Evolutionary conservation across 2,113 vertebrate genomes (phyloP).

Genomic region (Ranitomeya imitator): DNA sequence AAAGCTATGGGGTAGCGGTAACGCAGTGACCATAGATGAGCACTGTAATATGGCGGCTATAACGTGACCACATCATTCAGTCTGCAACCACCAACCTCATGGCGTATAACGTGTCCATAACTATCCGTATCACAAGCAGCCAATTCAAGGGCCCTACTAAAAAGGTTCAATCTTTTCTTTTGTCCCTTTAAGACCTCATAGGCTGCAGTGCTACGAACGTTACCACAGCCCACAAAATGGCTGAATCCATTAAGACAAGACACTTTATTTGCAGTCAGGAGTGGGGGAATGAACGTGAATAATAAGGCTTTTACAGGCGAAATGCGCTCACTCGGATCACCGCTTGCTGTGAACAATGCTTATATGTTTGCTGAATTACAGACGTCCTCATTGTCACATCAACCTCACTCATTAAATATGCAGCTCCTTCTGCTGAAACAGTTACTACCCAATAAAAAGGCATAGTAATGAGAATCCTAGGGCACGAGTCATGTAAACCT

Average conservation of each 20-base stretch:
- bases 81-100: not conserved
- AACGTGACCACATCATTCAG: not conserved
- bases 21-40: no score
- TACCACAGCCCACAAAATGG: not conserved
- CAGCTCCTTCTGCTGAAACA: not conserved
- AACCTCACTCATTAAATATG: not conserved
- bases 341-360: not conserved
- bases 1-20: not conserved
- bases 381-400: not conserved
- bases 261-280: not conserved
- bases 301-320: not conserved
- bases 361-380: constrained; percentile 5
- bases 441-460: not conserved
- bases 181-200: not conserved
- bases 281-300: not conserved
- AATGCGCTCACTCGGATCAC: not conserved
- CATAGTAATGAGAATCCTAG: not conserved
- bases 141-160: not conserved
- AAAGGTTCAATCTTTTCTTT: not conserved
- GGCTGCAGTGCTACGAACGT: not conserved
- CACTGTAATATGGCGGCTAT: no score
- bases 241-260: not conserved
- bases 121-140: not conserved
- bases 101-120: not conserved
- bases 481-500: not conserved